A percentile compares a stretch with the other conserved stretches of the same genome.
Conservation (phyloP, 2,888 invertebrate species). For the Pachycephus smyrnensis region DNA sequence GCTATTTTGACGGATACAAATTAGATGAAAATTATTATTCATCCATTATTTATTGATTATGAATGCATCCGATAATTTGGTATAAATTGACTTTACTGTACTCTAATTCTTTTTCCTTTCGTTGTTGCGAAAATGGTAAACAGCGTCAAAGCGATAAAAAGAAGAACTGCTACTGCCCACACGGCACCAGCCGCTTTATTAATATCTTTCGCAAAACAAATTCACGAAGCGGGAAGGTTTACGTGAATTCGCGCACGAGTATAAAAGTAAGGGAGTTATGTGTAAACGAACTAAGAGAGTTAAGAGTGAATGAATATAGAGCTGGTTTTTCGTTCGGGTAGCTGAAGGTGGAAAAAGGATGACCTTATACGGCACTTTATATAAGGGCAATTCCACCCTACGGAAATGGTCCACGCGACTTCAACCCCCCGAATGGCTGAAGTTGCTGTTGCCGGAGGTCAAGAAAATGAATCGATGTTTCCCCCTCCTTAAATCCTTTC, state of each 20-base stretch:
- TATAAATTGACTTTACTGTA: not conserved
- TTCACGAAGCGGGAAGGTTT: not conserved
- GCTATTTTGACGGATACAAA: not conserved
- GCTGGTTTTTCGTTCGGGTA: not conserved
- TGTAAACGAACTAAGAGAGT: not conserved
- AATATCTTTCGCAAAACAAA: not conserved
- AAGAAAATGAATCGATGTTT: conserved; percentile 62
- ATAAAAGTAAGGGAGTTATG: not conserved
- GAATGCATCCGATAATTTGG: not conserved
- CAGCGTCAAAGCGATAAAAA: not conserved
- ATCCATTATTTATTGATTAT: not conserved
- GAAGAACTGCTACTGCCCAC: not conserved
- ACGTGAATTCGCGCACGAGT: not conserved
- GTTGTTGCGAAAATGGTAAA: not conserved
- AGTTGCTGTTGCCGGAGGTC: conserved; percentile 54
- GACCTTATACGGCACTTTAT: not conserved
- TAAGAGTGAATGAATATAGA: not conserved
- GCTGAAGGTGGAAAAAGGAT: not conserved
- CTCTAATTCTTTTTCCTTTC: not conserved
- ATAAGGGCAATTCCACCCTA: not conserved
- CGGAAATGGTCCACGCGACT: not conserved
- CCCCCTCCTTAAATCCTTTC: conserved; percentile 50
- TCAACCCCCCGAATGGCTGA: not conserved
- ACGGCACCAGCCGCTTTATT: not conserved
- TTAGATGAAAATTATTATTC: not conserved